Base-by-base conservation (phyloP, 2,113 vertebrate species). In the Tragelaphus buxtoni region DNA sequence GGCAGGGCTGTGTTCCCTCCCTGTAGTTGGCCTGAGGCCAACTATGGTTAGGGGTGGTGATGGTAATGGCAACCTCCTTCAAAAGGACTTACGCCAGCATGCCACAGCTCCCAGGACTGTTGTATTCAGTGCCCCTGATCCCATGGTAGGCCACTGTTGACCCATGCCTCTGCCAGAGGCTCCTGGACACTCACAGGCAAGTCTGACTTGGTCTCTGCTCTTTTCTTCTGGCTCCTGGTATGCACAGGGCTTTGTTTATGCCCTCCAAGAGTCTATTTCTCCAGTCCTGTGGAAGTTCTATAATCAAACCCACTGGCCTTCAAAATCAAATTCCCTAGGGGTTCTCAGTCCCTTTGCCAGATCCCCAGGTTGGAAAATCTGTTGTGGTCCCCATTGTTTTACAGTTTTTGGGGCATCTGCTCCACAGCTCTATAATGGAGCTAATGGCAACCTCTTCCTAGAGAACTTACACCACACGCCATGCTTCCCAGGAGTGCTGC, bases 381-480 rank as follows among this genome's bases (percentile, higher is more conserved):
- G 9, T 35, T 10, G 4, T 69, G n/a, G 63, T 69, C 9, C n/a
- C 9, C 35, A 35, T 35, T 69, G 63, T 69, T 35, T 5, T 11
- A 35, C n/a, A 35, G 63, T 69, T 22, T 69, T 18, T 35, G 63
- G 9, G 63, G 4, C 9, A 0, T 35, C n/a, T 69, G 18, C 18
- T 35, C n/a, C n/a, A 35, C n/a, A 35, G 9, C 18, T 35, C n/a
- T 69, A 2, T 20, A 69, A 35, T 35, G n/a, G 63, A 35, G 63
- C 63, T 69, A 20, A 20, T 22, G 63, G 63, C 2, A 4, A 69
- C 63, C 18, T 35, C 63, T 69, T 69, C 17, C 17, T 22, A 69
- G 63, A 69, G 9, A 69, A 35, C 63, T 69, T 35, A 22, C 0
- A 5, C 63, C 5, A 18, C 17, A 35, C 0, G 1, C 63, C 63